phyloP scores from a whole-genome alignment of 2,113 vertebrate species.

The Poecile atricapillus region DNA sequence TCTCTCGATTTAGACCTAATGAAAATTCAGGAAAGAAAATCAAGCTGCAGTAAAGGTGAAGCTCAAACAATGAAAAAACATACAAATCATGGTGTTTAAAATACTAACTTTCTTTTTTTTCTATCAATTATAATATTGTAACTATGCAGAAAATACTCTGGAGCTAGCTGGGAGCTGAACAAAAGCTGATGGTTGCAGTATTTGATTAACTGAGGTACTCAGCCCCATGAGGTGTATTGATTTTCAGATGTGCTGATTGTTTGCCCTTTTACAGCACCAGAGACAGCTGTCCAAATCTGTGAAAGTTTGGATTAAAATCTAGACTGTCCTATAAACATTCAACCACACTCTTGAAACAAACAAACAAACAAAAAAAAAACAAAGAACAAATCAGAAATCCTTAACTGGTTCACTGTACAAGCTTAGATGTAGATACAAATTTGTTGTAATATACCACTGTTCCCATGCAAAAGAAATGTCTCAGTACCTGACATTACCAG shows the following conservation, averaged over 20 bases:
- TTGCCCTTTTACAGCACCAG: neutral
- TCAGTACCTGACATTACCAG: neutral
- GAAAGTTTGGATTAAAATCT: slow-evolving; percentile 3
- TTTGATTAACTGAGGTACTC: neutral
- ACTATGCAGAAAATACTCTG: neutral
- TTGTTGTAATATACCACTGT: neutral
- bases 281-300: neutral
- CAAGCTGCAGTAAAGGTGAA: neutral
- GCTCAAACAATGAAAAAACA: neutral
- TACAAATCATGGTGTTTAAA: neutral
- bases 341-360: neutral
- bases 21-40: neutral
- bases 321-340: neutral
- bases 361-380: neutral
- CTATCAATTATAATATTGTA: neutral
- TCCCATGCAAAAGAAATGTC: neutral
- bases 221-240: neutral
- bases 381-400: neutral
- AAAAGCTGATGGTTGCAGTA: neutral
- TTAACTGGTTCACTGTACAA: neutral
- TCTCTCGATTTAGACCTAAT: neutral
- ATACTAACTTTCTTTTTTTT: neutral
- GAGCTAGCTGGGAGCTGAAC: neutral
- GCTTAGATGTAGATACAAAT: neutral
- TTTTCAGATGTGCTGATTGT: slow-evolving; percentile 5